A percentile compares a stretch with the other conserved stretches of the same genome.
Conservation (phyloP, 2,113 vertebrate genomes). For the Nymphicus hollandicus region DNA sequence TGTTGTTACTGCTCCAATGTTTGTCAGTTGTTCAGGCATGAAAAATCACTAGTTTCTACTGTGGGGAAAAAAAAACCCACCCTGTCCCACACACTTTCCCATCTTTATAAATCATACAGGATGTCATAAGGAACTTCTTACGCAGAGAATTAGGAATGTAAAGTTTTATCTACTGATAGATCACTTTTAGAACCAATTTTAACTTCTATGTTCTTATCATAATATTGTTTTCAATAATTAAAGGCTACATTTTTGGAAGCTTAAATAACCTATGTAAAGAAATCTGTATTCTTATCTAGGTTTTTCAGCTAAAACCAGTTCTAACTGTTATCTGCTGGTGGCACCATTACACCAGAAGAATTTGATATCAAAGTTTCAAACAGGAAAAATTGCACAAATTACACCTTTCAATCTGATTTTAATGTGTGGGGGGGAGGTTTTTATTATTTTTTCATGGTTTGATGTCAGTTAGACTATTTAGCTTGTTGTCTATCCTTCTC, state of each 20-base stretch:
- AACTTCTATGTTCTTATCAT: neutral
- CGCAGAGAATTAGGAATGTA: neutral
- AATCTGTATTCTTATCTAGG: neutral
- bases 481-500: neutral
- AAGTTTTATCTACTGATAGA: neutral
- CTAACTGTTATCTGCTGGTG: conserved; percentile 60
- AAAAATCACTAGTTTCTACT: neutral
- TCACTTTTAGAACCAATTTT: neutral
- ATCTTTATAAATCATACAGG: neutral
- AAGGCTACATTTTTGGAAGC: neutral
- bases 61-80: rapidly evolving
- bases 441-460: neutral
- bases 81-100: neutral
- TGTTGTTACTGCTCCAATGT: neutral
- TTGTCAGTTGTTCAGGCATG: neutral
- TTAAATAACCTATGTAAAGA: neutral
- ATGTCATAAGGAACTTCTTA: neutral
- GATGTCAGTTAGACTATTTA: neutral
- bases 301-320: conserved; percentile 7
- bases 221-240: neutral
- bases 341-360: conserved; percentile 53
- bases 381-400: neutral
- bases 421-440: neutral
- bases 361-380: neutral
- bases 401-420: neutral